A percentile compares a stretch with the other conserved stretches of the same genome.
Conservation (phyloP, 1,140 invertebrate species). For the Sinella curviseta region DNA sequence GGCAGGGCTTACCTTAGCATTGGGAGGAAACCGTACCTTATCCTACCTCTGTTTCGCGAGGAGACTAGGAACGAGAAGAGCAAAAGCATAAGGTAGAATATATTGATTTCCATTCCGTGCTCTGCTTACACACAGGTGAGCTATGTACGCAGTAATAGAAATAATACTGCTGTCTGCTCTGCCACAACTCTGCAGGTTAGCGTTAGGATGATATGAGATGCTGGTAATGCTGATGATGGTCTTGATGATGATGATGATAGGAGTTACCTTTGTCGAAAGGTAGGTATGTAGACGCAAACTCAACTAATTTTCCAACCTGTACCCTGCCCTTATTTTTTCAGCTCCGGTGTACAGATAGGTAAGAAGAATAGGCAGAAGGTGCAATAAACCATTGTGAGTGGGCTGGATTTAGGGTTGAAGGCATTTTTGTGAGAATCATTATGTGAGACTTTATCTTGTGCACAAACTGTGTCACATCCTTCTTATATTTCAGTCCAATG, state of each 20-base stretch:
- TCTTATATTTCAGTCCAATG: no score
- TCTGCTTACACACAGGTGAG: neutral
- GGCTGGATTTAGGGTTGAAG: conserved; percentile 15
- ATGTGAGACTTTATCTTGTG: no score
- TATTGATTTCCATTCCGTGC: conserved; percentile 11
- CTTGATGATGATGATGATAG: neutral
- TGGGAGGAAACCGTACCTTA: conserved; percentile 17
- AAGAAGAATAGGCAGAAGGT: neutral
- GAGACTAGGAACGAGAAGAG: neutral
- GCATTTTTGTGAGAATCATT: neutral
- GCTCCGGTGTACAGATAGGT: neutral
- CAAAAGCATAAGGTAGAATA: neutral
- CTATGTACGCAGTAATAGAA: no score
- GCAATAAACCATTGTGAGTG: neutral
- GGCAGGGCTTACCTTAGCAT: conserved; percentile 19
- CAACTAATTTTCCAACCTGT: conserved; percentile 25
- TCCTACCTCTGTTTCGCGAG: neutral
- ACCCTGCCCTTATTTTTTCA: neutral
- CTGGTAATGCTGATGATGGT: neutral
- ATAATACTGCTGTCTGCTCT: no score
- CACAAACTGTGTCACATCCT: no score
- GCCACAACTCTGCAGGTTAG: neutral
- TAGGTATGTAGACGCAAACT: conserved; percentile 13
- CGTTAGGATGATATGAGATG: neutral
- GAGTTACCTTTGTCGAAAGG: conserved; percentile 24